Evolutionary conservation across 2,113 vertebrate genomes (phyloP).

Genomic region (Nestor notabilis): DNA sequence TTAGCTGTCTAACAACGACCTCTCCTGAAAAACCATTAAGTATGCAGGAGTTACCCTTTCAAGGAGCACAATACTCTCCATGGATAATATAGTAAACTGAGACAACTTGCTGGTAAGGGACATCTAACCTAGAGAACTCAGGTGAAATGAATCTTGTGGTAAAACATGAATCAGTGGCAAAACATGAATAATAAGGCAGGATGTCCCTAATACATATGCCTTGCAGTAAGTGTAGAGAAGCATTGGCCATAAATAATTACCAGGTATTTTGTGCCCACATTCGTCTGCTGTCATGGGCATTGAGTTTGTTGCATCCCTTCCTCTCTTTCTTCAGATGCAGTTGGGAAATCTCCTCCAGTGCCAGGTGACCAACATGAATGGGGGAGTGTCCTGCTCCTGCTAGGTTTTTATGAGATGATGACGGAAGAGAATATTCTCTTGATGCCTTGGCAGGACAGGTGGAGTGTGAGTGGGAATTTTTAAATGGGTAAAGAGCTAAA

Average conservation of each 20-base stretch:
- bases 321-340: background rate
- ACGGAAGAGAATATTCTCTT: background rate
- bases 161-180: background rate
- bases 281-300: background rate
- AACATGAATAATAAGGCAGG: background rate
- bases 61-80: background rate
- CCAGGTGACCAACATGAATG: fast-evolving
- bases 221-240: background rate
- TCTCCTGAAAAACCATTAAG: background rate
- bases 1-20: background rate
- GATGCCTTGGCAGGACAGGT: background rate
- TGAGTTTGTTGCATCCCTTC: background rate
- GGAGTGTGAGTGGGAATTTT: background rate
- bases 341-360: background rate
- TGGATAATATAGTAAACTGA: background rate
- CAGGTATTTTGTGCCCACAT: background rate
- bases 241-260: background rate
- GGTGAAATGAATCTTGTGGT: background rate
- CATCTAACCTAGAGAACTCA: background rate
- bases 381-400: background rate
- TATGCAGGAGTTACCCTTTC: background rate
- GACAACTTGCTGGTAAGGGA: background rate
- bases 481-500: background rate
- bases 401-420: background rate
- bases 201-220: background rate